These are phyloP conservation scores for Augiades crinisus DNA, from an alignment of 2,888 invertebrate genomes.

Conservation along the genomic window DNA sequence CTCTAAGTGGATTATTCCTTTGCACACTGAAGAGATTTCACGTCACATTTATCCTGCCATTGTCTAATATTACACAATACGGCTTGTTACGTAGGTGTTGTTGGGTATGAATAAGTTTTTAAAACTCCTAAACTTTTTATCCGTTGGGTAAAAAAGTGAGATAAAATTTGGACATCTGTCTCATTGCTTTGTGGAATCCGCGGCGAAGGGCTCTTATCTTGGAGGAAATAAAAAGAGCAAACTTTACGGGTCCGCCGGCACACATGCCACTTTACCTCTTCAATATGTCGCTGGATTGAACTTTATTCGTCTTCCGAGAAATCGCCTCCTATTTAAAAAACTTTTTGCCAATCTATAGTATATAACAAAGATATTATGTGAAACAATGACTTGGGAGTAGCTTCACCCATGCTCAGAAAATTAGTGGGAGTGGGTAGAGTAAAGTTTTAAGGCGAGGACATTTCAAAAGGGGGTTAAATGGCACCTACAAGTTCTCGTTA, in stretches of 20 bases:
- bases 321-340: neutral
- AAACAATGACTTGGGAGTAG: no score
- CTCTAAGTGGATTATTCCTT: constrained; percentile 77
- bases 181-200: constrained; percentile 52
- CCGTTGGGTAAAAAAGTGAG: constrained; percentile 44
- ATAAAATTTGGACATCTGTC: constrained; percentile 68
- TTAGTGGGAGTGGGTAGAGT: no score
- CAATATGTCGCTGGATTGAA: neutral
- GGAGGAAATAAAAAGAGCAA: constrained; percentile 54
- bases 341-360: neutral
- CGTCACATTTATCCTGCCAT: constrained; percentile 70
- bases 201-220: constrained; percentile 39
- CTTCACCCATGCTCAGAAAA: no score
- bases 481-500: no score
- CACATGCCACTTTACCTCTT: constrained; percentile 3
- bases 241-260: constrained; percentile 26
- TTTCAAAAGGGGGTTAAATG: no score
- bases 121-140: constrained; percentile 54
- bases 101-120: constrained; percentile 57
- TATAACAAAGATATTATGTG: neutral
- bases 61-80: constrained; percentile 60
- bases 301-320: constrained; percentile 3
- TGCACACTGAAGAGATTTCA: constrained; percentile 63
- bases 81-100: constrained; percentile 73
- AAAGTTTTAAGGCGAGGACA: no score